A percentile compares a stretch with the other conserved stretches of the same genome.
Conservation (phyloP, 2,113 vertebrate genomes). For the Phrynocephalus versicolor region DNA sequence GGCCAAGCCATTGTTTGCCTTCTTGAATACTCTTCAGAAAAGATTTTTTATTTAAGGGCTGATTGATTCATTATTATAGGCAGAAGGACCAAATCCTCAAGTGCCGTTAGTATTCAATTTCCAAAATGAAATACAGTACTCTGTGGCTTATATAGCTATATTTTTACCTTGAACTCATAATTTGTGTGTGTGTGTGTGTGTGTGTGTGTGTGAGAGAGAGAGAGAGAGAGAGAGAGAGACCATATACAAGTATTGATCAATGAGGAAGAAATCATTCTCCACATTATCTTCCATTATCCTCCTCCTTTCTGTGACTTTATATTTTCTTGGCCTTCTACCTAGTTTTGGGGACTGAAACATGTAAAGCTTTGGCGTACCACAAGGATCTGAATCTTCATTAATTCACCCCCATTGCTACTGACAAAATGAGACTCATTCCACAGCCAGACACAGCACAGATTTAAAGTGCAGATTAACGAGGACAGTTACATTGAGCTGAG, state of each 20-base stretch:
- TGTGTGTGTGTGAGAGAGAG: too few relatives aligned
- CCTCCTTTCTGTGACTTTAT: not conserved
- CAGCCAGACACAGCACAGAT: conserved; percentile 4
- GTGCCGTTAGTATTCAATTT: not conserved
- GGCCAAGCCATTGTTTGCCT: not conserved
- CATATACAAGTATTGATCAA: too few relatives aligned
- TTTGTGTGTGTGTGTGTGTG: too few relatives aligned
- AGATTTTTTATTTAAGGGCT: not conserved
- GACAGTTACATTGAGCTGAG: not conserved
- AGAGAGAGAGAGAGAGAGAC: too few relatives aligned
- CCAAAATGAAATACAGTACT: not conserved
- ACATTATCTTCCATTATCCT: not conserved
- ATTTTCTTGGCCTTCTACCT: not conserved
- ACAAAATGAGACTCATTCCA: conserved; percentile 8
- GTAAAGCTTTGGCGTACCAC: accelerated
- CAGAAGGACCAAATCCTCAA: not conserved
- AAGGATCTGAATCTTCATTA: not conserved
- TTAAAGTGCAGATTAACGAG: not conserved
- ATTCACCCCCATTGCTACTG: not conserved
- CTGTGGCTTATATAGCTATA: too few relatives aligned
- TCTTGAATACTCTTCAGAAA: not conserved
- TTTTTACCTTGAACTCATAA: too few relatives aligned
- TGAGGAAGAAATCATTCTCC: not conserved
- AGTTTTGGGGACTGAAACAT: not conserved
- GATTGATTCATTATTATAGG: not conserved